Evolutionary conservation across 2,113 vertebrate genomes (phyloP), one percentile per base, ranked within the genome.

Genomic region (Setophaga petechia): DNA sequence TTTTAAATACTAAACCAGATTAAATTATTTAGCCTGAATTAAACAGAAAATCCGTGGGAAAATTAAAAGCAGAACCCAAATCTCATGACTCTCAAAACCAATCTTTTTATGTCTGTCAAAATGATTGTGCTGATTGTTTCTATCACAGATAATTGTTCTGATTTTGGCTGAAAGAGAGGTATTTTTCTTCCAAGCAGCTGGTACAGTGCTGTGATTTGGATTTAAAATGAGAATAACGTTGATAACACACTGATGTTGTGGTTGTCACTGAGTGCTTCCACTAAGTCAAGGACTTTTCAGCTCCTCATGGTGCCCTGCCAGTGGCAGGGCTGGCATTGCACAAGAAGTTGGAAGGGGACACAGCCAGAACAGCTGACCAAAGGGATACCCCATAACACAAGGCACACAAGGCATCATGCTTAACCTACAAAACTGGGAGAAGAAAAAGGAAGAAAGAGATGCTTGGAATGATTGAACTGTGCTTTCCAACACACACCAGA

Each of bases 371-470:
- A 68, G 25, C 22, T 30, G 44, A 39, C 8, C 5, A 27, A 41
- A 80, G 18, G 25, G 27, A 67, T 12, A 33, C 6, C 18, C 35
- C 22, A 6, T 28, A 68, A 41, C 7, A 62, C 12, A 37, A 1
- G 25, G 43, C 0, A 41, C 7, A 62, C 12, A 37, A 1, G 25
- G 43, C 0, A 0, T 49, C 55, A 37, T 33, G 41, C 27, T 86
- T 59, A 62, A 23, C 11, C 18, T 21, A 74, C 31, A 74, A 43
- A 80, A 22, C 43, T 37, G 47, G 13, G 11, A 58, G 35, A 75
- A 49, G 25, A 61, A 67, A 44, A 37, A 62, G 30, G 46, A 47
- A 61, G 24, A 46, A 44, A 44, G 33, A 68, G 30, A 47, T 20
- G 18, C 61, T 55, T 41, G 54, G n/a, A 86, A 31, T 28, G 5